Evolutionary conservation across 2,113 vertebrate species (phyloP), one percentile per base, ranked within the genome.

Genomic region (Phyllostomus discolor): DNA sequence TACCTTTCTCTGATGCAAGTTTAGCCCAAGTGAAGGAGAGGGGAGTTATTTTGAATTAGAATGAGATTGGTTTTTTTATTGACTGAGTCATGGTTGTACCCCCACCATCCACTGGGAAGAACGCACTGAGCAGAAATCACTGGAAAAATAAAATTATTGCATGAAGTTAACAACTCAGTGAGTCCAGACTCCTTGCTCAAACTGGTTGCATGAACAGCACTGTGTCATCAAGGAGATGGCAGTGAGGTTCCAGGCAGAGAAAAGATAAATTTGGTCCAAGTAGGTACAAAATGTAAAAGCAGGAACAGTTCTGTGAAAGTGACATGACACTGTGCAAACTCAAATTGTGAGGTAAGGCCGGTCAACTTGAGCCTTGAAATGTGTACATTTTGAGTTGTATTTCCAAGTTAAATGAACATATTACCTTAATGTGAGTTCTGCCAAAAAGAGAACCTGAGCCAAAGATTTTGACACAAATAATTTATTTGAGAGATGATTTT

Each of bases 81-180:
- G 22, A 24, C 20, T 59, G 57, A 59, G 22, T 59, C 22, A 59
- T 59, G 64, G 11, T 67, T 80, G 28, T 89, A 35, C 93, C 67
- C n/a, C 35, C 28, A 16, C 75, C 75, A 83, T 19, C 41, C 62
- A 69, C 14, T 73, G 28, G 11, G n/a, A 95, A 87, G 33, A 87
- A 88, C 52, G 78, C 41, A 81, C 48, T 76, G n/a, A 82, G 28
- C 89, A 93, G 48, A 69, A 89, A 66, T 94, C 69, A 89, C n/a
- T 90, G 10, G 38, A 87, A 94, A 79, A 83, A 70, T 82, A 76
- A 91, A 96, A 95, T 87, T 22, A 76, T 80, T 87, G 59, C 75
- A 88, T 33, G 11, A 88, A 76, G 73, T 91, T 91, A 95, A 82
- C 33, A 79, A 79, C 78, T 81, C 62, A 73, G 5, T 73, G 73